Base-by-base conservation (phyloP, 2,888 invertebrate genomes). In the Tridacna crocea region DNA sequence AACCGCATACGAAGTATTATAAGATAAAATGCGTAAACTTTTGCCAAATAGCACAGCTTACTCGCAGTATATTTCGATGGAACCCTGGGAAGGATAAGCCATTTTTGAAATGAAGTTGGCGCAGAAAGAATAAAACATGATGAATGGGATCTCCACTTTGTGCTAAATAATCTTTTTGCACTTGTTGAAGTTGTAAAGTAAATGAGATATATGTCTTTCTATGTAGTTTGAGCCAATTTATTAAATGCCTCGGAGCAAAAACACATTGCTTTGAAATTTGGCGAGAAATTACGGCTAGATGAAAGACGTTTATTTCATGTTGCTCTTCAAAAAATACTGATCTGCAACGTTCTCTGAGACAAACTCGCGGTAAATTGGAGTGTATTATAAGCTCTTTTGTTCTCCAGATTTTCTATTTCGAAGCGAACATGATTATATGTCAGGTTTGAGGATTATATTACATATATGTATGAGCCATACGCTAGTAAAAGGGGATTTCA, bases 131-230 rank as follows among this genome's bases (percentile, higher is more conserved):
- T 70, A 70, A n/a, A 22, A 26, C 47, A 51, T 70, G 70, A 70
- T 70, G 51, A 70, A 70, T 70, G 70, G 51, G 70, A 22, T 70
- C 26, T 70, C n/a, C 70, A 51, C 47, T 22, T 70, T 70, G 36
- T 51, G 70, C 36, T 36, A 70, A 70, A 70, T 70, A 13, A 70
- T 70, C 70, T 51, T 70, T 70, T 70, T 70, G 70, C 70, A 70
- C 70, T 70, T 70, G 48, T 24, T 51, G 19, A n/a, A 70, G 70
- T 70, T 70, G 51, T 26, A 22, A n/a, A 70, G 51, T 36, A 70
- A 70, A 70, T 70, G 51, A 51, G 46, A 70, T 70, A 26, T 46
- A 66, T 66, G 15, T 36, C 66, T 66, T 66, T 46, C 46, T 46
- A 15, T 66, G 70, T 48, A 70, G 70, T 70, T 24, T 24, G n/a